Evolutionary conservation across 2,113 vertebrate genomes (phyloP).

Genomic region (Rhynchomys soricoides): DNA sequence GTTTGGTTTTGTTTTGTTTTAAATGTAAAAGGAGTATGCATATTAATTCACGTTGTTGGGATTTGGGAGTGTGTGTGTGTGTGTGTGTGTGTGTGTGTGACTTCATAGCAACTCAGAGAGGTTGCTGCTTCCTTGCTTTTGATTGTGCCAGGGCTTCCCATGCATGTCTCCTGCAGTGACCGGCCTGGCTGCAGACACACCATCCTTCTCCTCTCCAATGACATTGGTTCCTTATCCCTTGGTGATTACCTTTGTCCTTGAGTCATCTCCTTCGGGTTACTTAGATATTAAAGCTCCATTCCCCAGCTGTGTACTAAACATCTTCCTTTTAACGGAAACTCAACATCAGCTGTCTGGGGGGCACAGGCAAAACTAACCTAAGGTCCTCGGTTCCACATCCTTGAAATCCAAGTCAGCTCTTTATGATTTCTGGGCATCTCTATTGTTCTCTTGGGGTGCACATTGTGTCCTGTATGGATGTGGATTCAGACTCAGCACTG

Average conservation of each 20-base stretch:
- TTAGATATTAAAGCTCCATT: conserved; percentile 22
- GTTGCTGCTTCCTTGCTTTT: background rate
- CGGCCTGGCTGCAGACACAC: background rate
- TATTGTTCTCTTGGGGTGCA: background rate
- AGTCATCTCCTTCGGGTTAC: background rate
- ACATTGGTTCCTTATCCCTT: background rate
- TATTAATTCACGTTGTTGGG: background rate
- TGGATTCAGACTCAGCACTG: background rate
- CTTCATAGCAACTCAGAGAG: background rate
- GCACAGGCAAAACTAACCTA: background rate
- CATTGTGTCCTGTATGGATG: background rate
- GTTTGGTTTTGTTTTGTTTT: background rate
- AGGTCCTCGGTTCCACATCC: background rate
- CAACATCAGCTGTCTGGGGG: background rate
- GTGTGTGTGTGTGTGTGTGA: background rate
- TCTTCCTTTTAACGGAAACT: conserved; percentile 30
- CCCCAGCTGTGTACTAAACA: background rate
- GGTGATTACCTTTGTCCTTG: background rate
- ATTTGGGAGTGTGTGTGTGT: background rate
- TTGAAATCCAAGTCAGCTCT: background rate
- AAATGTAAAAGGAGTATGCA: background rate
- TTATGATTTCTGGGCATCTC: background rate
- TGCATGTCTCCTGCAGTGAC: background rate
- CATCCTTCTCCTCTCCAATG: background rate
- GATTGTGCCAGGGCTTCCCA: background rate